Evolutionary conservation across 2,113 vertebrate genomes (phyloP), one percentile per base, ranked within the genome.

Genomic region (Bothrops jararaca): DNA sequence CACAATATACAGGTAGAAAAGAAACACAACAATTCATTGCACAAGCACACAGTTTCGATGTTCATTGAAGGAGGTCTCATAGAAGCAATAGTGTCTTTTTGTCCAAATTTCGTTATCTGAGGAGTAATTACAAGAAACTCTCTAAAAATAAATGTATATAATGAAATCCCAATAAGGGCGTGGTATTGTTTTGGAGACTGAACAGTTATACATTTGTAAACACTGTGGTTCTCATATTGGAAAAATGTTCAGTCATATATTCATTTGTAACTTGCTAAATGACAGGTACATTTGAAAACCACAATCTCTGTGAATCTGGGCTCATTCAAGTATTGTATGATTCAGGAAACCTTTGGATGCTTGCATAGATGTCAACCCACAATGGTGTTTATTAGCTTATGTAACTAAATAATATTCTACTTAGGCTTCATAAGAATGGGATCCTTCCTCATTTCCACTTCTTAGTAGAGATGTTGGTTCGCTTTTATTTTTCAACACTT

Each of bases 201-300:
- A 91, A 34, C 9, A 64, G 48, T 85, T 88, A 26, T 45, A 52
- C 26, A 26, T 9, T 91, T 29, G 53, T 42, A 26, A 29, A n/a
- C 52, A 48, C 48, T 56, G 64, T 10, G 80, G 18, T 85, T 26
- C 42, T 86, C 85, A 50, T 48, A 86, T 45, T 86, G 45, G 24
- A 86, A 80, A 80, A 39, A 80, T 15, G 29, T 53, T 42, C 34
- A 58, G 42, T 45, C 10, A 89, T 8, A 45, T 24, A 54, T 34
- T 54, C 23, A 42, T 92, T 29, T 26, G 12, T 12, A 39, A 54
- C 48, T 48, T 60, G 10, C 4, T 90, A 90, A 86, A 93, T 26
- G 58, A 89, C 91, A 93, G 92, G 7, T n/a, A 64, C 93, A 93
- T 23, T 93, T 94, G 89, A 94, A 95, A 60, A 94, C 45, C 58